Percentiles rank a stretch among this genome's conserved stretches.
Evolutionary conservation across 2,113 vertebrate genomes (phyloP).

Genomic region (zebrafish (Danio rerio)): DNA sequence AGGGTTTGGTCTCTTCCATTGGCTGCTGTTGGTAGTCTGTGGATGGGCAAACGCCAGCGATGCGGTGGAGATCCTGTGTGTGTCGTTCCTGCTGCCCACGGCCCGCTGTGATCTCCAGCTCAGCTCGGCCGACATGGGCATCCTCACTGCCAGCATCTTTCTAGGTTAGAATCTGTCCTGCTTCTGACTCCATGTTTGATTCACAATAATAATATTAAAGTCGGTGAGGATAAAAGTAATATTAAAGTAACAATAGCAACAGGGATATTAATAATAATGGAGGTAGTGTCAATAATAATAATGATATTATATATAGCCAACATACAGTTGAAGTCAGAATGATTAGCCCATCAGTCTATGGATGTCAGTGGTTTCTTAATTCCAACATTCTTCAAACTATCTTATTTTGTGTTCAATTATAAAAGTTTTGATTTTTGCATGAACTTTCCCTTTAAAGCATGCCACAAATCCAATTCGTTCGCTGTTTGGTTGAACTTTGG

Average conservation of each 20-base stretch:
- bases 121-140: slow-evolving; percentile 75
- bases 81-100: slow-evolving; percentile 78
- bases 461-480: not conserved
- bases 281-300: not conserved
- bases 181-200: not conserved
- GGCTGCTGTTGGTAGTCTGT: slow-evolving; percentile 72
- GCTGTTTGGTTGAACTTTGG: not conserved
- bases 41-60: slow-evolving; percentile 82
- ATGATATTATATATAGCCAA: not conserved
- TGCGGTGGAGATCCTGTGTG: slow-evolving; percentile 78
- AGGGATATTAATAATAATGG: too few relatives aligned
- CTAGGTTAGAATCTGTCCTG: slow-evolving; percentile 63
- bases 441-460: not conserved
- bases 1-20: slow-evolving; percentile 79
- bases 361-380: too few relatives aligned
- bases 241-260: too few relatives aligned
- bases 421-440: too few relatives aligned
- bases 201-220: too few relatives aligned
- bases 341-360: too few relatives aligned
- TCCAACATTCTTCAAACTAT: too few relatives aligned
- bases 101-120: slow-evolving; percentile 72
- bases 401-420: too few relatives aligned
- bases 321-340: too few relatives aligned
- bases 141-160: slow-evolving; percentile 79
- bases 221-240: too few relatives aligned